phyloP scores from a whole-genome alignment of 2,888 invertebrate genomes.

The Lasioglossum lativentre region DNA sequence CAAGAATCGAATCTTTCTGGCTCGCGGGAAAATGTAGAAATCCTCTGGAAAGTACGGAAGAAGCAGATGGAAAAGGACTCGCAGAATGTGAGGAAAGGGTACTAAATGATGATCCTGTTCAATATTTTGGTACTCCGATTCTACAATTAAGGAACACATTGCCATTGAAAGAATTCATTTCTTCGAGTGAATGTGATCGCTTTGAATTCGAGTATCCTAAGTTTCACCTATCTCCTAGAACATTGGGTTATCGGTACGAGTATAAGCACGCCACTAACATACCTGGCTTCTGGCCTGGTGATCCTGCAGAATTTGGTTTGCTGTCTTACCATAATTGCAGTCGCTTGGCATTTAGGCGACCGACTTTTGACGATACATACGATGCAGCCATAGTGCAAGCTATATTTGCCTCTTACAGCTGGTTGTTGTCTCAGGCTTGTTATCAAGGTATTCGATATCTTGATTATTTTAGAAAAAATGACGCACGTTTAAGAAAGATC shows the following conservation, averaged over 20 bases:
- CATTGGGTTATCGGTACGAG: conserved; percentile 86
- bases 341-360: conserved; percentile 86
- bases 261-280: conserved; percentile 90
- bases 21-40: conserved; percentile 89
- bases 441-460: conserved; percentile 87
- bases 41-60: conserved; percentile 83
- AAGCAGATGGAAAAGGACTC: conserved; percentile 75
- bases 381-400: conserved; percentile 91
- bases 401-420: conserved; percentile 92
- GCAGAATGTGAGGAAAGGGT: conserved; percentile 83
- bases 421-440: conserved; percentile 92
- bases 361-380: conserved; percentile 86
- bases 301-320: conserved; percentile 90
- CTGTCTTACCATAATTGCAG: conserved; percentile 90
- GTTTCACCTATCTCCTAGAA: conserved; percentile 87
- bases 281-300: conserved; percentile 95
- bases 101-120: conserved; percentile 88
- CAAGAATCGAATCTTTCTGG: conserved; percentile 95
- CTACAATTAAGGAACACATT: conserved; percentile 89
- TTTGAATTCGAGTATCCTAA: conserved; percentile 86
- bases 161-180: conserved; percentile 89
- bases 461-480: neutral
- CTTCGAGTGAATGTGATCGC: conserved; percentile 86
- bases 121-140: conserved; percentile 89
- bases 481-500: neutral